phyloP scores from a whole-genome alignment of 2,797 vertebrate genomes.

The Rhyacichthys aspro region DNA sequence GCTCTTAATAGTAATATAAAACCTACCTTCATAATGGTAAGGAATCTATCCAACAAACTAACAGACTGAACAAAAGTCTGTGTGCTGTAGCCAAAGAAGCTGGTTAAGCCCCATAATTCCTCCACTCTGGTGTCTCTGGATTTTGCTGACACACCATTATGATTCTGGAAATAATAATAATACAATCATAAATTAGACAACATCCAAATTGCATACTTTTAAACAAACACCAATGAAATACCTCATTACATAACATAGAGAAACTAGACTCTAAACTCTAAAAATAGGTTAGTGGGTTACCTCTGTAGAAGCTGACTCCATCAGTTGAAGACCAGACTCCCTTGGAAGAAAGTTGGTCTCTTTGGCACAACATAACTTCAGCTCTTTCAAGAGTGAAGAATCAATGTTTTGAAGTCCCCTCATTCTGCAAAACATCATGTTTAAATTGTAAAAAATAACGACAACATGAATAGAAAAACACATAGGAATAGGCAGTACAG shows the following conservation, averaged over 20 bases:
- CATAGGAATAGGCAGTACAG: not conserved
- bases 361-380: conserved; percentile 87
- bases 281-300: conserved; percentile 72
- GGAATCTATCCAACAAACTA: conserved; percentile 94
- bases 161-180: conserved; percentile 75
- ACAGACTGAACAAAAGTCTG: conserved; percentile 96
- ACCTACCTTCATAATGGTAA: conserved; percentile 94
- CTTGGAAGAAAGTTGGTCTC: conserved; percentile 89
- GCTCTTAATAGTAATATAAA: not conserved
- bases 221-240: not conserved
- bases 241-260: not conserved
- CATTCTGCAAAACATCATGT: conserved; percentile 65
- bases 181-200: not conserved
- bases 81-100: conserved; percentile 94
- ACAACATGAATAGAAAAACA: not conserved
- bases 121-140: conserved; percentile 91
- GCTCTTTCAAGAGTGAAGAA: conserved; percentile 84
- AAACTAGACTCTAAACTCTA: not conserved
- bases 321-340: conserved; percentile 89
- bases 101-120: conserved; percentile 94
- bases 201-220: not conserved
- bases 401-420: conserved; percentile 64
- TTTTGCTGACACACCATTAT: conserved; percentile 86
- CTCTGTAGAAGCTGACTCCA: conserved; percentile 86
- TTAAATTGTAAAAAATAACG: not conserved